phyloP scores from a whole-genome alignment of 1,140 invertebrate genomes.

The Pseudobourletiella spinata region DNA sequence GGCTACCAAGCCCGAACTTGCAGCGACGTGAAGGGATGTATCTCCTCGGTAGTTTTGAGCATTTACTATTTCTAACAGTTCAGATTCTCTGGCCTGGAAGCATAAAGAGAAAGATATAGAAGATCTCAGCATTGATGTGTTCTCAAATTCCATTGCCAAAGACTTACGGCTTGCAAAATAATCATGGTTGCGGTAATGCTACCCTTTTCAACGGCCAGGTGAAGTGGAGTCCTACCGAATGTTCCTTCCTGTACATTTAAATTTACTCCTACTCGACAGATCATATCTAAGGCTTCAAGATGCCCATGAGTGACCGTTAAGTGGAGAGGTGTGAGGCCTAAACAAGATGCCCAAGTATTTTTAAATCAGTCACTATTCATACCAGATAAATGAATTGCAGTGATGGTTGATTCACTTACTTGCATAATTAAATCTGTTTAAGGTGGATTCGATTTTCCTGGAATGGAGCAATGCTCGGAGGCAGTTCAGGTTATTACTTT shows the following conservation, averaged over 20 bases:
- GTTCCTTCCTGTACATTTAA: constrained; percentile 28
- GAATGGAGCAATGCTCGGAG: constrained; percentile 17
- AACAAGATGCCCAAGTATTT: too few species aligned
- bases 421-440: constrained; percentile 30
- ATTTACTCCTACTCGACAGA: constrained; percentile 13
- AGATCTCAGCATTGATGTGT: too few species aligned
- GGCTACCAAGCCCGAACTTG: constrained; percentile 11
- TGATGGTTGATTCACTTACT: constrained; percentile 16
- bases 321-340: constrained; percentile 27
- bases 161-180: constrained; percentile 13
- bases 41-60: constrained; percentile 33
- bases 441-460: not conserved
- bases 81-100: not conserved
- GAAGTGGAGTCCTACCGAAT: constrained; percentile 31
- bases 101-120: not conserved
- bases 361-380: too few species aligned
- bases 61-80: constrained; percentile 13
- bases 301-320: constrained; percentile 13
- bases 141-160: not conserved
- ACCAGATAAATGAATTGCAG: too few species aligned
- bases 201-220: constrained; percentile 28
- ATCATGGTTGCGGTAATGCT: constrained; percentile 12
- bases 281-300: constrained; percentile 16
- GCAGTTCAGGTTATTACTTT: constrained; percentile 18
- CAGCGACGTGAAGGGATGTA: constrained; percentile 25